Base-by-base conservation (phyloP, 2,113 vertebrate species). In the Zosterops borbonicus region DNA sequence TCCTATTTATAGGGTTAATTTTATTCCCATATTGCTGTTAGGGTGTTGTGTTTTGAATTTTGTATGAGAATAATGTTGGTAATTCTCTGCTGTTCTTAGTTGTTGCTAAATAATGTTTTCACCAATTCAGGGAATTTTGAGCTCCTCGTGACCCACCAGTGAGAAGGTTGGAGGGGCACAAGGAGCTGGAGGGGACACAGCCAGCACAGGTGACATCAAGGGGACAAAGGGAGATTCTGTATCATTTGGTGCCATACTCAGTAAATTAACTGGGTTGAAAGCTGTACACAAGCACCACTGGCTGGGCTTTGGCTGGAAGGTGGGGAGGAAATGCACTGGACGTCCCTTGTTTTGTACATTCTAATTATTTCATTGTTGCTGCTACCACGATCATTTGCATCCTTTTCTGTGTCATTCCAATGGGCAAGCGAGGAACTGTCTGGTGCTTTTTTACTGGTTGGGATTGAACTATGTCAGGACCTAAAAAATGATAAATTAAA, bases 351-450 rank as follows among this genome's bases (percentile, higher is more conserved):
- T 67, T 67, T 41, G 7, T 41, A 6, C 47, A 18, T 49, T 67
- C 11, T 29, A 37, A 37, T 28, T 37, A 0, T 63, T 63, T 56
- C 35, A 33, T 68, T 0, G 2, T 42, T 29, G 6, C 10, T 68
- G 3, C 41, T 42, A 5, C 31, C 15, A 23, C 31, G 27, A 5
- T 49, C 2, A 49, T 55, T 80, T 53, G 0, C 19, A 37, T 68
- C 35, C 29, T 37, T 62, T 55, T 49, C 60, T 21, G 22, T 74
- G 25, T 41, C 47, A 5, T 53, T 60, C 17, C 41, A 49, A 13
- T 74, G 68, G 4, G 19, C 49, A 22, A 74, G 17, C 0, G 0
- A 47, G 35, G 24, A 21, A 4, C 42, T 70, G 27, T 22, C 21
- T 17, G 39, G 11, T 74, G 5, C 6, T 14, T 68, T 31, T 67